These are phyloP conservation scores for Trididemnum miniatum DNA, from an alignment of 23 tunicate species.

Conservation along the genomic window DNA sequence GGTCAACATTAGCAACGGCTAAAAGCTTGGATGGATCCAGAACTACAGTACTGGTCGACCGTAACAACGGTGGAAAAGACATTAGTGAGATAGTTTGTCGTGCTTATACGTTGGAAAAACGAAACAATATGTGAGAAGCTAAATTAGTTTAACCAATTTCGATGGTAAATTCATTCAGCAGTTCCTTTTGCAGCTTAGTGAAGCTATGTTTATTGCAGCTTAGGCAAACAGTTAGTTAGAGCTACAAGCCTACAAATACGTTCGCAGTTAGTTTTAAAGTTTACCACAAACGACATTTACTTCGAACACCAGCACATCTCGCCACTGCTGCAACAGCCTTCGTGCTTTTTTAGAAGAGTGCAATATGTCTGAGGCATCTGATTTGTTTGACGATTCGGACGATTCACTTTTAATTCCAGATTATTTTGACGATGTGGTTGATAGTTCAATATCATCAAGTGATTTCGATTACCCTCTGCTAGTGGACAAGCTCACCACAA, in stretches of 20 bases:
- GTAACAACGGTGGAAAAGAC: not conserved
- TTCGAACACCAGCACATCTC: too few relatives aligned
- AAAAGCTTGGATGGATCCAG: not conserved
- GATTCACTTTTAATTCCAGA: not conserved
- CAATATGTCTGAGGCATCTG: not conserved
- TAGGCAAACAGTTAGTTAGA: not conserved
- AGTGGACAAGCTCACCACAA: conserved; percentile 1
- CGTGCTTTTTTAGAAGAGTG: not conserved
- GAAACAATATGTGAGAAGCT: not conserved
- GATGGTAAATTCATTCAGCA: not conserved
- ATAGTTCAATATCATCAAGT: not conserved
- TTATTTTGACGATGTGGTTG: not conserved
- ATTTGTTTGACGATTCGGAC: not conserved
- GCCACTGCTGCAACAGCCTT: not conserved
- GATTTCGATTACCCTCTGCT: not conserved
- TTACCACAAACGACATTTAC: too few relatives aligned
- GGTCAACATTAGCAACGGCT: not conserved
- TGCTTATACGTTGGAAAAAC: not conserved
- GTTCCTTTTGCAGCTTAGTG: not conserved
- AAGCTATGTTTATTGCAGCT: not conserved
- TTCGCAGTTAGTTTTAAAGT: not conserved
- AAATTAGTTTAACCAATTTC: not conserved
- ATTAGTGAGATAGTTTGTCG: not conserved
- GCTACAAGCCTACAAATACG: not conserved
- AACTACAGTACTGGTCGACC: not conserved